Evolutionary conservation across 2,113 vertebrate species (phyloP), one percentile per base, ranked within the genome.

Genomic region (Aspidoscelis tigris): DNA sequence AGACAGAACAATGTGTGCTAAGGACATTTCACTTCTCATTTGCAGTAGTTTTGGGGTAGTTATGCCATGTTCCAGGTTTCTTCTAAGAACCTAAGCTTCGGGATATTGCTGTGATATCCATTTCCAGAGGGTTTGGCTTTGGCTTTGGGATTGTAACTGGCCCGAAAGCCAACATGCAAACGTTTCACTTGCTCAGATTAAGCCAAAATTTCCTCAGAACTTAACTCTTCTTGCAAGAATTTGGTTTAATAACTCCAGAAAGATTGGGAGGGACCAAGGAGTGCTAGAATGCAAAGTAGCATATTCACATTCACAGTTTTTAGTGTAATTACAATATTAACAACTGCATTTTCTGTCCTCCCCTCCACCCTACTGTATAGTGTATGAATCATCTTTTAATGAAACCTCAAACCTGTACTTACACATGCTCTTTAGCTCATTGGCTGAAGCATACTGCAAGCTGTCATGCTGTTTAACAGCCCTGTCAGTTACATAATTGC

Each of bases 371-470:
- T n/a, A 64, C 41, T 24, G 81, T 12, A 6, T 2, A 82, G 53
- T 22, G 21, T 83, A 33, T 83, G 61, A 83, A 39, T 76, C n/a
- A 43, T 55, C 21, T 69, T 47, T 76, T 69, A 68, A 55, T 76
- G 69, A 83, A 77, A 55, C 66, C 44, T 69, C 6, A 33, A 5
- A 69, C 68, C n/a, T 12, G 7, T 66, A 50, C 12, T 66, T 68
- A 66, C 12, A 50, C 7, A 80, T 33, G 22, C 55, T 41, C 43
- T 53, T 83, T 69, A 70, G 65, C 55, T 83, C 22, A 26, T 47
- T 55, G 22, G 33, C 33, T 69, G 41, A 41, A 69, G 4, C 44
- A 69, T 33, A 53, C 26, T 69, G 44, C 18, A 69, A 76, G 21
- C 50, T 70, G 73, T 69, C 65, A 76, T 11, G 47, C 24, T 53